These are phyloP conservation scores for Drosophila subobscura DNA, from an alignment of 1,140 invertebrate genomes.

Conservation along the genomic window DNA sequence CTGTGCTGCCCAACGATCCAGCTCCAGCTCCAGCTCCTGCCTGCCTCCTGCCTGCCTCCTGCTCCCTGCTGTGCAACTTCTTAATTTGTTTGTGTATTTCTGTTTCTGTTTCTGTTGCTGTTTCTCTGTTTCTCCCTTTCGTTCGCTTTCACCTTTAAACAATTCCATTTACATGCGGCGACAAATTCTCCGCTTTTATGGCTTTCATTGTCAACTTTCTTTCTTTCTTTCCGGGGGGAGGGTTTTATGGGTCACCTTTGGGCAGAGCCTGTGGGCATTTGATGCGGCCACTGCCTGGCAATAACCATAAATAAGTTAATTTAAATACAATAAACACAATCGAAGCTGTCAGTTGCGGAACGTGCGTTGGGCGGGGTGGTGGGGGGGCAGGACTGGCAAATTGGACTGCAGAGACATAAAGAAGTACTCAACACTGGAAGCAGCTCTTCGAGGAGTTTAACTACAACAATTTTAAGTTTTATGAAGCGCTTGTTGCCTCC, in stretches of 20 bases:
- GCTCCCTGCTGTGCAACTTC: constrained; percentile 35
- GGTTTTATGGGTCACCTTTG: constrained; percentile 17
- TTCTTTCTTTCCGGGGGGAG: constrained; percentile 4
- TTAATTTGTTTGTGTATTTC: constrained; percentile 74
- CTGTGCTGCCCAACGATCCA: constrained; percentile 13
- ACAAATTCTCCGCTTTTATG: constrained; percentile 79
- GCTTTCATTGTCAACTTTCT: constrained; percentile 73
- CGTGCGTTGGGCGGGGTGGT: neutral
- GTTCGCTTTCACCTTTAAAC: constrained; percentile 73
- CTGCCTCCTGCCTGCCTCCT: too few relatives aligned
- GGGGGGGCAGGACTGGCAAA: neutral
- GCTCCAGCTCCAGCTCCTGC: neutral
- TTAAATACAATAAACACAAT: constrained; percentile 81
- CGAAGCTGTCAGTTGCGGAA: constrained; percentile 38
- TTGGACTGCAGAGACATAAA: constrained; percentile 14
- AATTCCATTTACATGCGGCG: constrained; percentile 80
- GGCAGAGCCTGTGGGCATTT: too few relatives aligned
- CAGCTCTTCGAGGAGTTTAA: neutral
- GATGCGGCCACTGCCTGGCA: too few relatives aligned
- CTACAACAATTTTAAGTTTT: too few relatives aligned
- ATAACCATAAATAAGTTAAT: constrained; percentile 82
- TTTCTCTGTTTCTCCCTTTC: neutral
- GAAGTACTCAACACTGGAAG: neutral
- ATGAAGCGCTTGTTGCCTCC: neutral
- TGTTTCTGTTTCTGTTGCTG: constrained; percentile 53